Evolutionary conservation across 1,140 invertebrate species (phyloP).

Genomic region (Thalassaphorura encarpata): DNA sequence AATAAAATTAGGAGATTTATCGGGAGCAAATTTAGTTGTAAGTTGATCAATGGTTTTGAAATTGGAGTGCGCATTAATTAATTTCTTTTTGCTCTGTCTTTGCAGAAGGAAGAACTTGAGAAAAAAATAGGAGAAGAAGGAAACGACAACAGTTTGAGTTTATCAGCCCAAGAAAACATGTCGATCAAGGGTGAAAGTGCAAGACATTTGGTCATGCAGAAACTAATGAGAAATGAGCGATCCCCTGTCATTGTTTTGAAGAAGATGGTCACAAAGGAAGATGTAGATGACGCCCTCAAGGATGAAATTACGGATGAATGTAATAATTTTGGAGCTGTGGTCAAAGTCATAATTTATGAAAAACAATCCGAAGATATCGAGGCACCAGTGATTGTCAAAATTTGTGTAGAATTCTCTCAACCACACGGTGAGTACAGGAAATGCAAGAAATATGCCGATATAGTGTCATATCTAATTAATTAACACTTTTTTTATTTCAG

Average conservation of each 20-base stretch:
- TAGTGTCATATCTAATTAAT: background rate
- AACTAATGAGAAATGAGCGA: constrained; percentile 79
- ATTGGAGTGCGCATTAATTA: too few species aligned
- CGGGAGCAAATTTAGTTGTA: too few species aligned
- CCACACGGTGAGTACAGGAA: constrained; percentile 58
- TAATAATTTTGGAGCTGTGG: constrained; percentile 72
- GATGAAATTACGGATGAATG: constrained; percentile 98
- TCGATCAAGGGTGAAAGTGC: constrained; percentile 96
- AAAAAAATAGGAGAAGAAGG: constrained; percentile 78
- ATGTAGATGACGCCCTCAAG: constrained; percentile 92
- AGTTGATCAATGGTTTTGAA: too few species aligned
- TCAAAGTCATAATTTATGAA: constrained; percentile 94
- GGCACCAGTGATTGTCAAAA: constrained; percentile 89
- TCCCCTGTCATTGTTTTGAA: constrained; percentile 75
- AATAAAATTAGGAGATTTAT: too few species aligned
- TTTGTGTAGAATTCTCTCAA: constrained; percentile 91
- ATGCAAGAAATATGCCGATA: too few species aligned
- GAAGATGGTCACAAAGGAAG: constrained; percentile 93
- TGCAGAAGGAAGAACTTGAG: constrained; percentile 69
- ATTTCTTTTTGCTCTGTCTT: constrained; percentile 5
- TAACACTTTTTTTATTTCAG: constrained; percentile 47
- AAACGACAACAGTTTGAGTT: constrained; percentile 79
- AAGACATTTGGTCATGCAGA: constrained; percentile 95
- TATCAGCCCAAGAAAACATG: constrained; percentile 95
- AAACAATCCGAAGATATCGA: constrained; percentile 83